Conservation (phyloP, 2,888 invertebrate genomes). For the Pinctada fucata region DNA sequence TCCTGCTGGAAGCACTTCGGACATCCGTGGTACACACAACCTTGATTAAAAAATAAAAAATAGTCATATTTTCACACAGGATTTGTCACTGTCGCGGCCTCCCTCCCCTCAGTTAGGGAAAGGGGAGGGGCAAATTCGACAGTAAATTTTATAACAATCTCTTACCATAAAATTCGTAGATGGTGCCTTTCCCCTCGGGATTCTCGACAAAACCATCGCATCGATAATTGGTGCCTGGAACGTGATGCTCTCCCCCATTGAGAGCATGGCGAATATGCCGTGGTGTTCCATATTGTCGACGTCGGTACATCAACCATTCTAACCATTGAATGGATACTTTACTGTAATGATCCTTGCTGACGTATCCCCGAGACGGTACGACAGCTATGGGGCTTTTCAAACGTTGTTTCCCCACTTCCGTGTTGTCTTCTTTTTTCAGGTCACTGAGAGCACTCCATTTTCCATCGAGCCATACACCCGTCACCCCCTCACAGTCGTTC, state of each 20-base stretch:
- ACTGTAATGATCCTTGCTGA: constrained; percentile 32
- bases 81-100: background rate
- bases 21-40: constrained; percentile 23
- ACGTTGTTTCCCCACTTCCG: constrained; percentile 4
- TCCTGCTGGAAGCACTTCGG: constrained; percentile 20
- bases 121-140: constrained; percentile 7
- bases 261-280: constrained; percentile 32
- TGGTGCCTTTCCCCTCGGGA: constrained; percentile 3
- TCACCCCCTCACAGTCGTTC: constrained; percentile 10
- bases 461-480: constrained; percentile 12
- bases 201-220: constrained; percentile 26
- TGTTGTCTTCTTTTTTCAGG: constrained; percentile 9
- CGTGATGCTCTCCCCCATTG: constrained; percentile 25
- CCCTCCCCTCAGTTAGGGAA: background rate
- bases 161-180: constrained; percentile 28
- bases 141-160: background rate
- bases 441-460: constrained; percentile 15
- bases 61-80: background rate
- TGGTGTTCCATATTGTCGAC: constrained; percentile 10
- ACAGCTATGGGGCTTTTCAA: constrained; percentile 34
- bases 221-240: constrained; percentile 32
- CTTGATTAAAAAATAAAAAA: background rate
- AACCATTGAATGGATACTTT: constrained; percentile 45
- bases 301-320: constrained; percentile 35
- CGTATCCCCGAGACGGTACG: constrained; percentile 39